Percentiles rank a stretch among this genome's conserved stretches.
Evolutionary conservation across 2,113 vertebrate genomes (phyloP).

Genomic region (Pyrgilauda ruficollis): DNA sequence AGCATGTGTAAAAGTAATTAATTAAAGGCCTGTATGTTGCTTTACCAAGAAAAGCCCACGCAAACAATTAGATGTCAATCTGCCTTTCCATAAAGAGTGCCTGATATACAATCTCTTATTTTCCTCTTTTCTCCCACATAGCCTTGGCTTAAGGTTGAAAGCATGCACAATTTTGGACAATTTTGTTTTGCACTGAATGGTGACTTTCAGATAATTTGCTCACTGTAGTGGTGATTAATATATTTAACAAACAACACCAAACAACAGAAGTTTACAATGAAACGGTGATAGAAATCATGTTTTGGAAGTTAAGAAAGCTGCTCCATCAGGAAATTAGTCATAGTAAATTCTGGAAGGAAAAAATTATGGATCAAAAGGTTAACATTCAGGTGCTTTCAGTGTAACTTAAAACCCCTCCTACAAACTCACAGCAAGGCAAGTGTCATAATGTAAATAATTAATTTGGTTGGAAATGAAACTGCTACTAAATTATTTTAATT

Average conservation of each 20-base stretch:
- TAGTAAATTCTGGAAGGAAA: not conserved
- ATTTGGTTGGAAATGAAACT: slow-evolving; percentile 65
- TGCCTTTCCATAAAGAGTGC: not conserved
- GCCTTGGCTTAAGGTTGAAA: not conserved
- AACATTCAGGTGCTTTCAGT: not conserved
- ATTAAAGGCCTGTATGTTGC: not conserved
- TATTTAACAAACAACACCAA: not conserved
- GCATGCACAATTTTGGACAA: not conserved
- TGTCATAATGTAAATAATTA: not conserved
- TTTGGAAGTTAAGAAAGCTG: not conserved
- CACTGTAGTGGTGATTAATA: not conserved
- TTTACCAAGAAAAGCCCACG: not conserved
- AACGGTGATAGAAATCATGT: fast-evolving
- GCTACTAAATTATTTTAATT: slow-evolving; percentile 55
- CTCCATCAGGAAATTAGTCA: not conserved
- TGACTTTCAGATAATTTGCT: not conserved
- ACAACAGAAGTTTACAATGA: not conserved
- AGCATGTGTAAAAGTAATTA: not conserved
- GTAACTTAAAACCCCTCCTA: not conserved
- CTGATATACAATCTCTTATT: not conserved
- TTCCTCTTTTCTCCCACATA: not conserved
- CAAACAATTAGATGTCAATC: not conserved
- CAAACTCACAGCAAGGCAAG: not conserved
- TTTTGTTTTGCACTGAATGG: not conserved
- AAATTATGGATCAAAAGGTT: not conserved